A percentile compares a stretch with the other conserved stretches of the same genome.
Evolutionary conservation across 2,113 vertebrate species (phyloP).

Genomic region (Corythaeola cristata): DNA sequence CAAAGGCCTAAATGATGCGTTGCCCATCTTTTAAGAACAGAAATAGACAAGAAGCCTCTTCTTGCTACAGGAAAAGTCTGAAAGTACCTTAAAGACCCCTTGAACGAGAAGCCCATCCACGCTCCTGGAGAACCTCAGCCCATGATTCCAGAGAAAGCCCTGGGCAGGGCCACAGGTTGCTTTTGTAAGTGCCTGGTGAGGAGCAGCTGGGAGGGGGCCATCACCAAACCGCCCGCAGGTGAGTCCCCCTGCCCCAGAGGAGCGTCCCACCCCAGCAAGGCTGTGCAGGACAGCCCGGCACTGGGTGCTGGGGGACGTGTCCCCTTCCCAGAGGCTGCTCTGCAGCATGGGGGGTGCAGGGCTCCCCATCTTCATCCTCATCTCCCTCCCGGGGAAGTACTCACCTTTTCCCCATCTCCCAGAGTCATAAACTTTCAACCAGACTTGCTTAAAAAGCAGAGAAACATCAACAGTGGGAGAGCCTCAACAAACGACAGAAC

Average conservation of each 20-base stretch:
- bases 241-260: neutral
- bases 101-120: neutral
- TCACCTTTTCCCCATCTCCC: neutral
- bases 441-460: neutral
- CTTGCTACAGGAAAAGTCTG: neutral
- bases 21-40: neutral
- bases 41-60: neutral
- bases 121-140: fast-evolving
- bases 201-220: neutral
- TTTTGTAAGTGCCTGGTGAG: neutral
- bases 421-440: neutral
- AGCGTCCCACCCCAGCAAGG: no score
- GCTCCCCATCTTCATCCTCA: neutral
- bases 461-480: neutral
- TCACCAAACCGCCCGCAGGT: fast-evolving
- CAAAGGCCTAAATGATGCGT: fast-evolving
- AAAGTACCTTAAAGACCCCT: neutral
- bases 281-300: no score
- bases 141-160: fast-evolving
- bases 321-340: neutral
- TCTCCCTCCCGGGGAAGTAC: fast-evolving
- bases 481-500: neutral
- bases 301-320: neutral
- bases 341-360: no score
- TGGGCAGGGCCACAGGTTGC: fast-evolving